Conservation (phyloP, 2,113 vertebrate species). For the Ctenomys sociabilis region DNA sequence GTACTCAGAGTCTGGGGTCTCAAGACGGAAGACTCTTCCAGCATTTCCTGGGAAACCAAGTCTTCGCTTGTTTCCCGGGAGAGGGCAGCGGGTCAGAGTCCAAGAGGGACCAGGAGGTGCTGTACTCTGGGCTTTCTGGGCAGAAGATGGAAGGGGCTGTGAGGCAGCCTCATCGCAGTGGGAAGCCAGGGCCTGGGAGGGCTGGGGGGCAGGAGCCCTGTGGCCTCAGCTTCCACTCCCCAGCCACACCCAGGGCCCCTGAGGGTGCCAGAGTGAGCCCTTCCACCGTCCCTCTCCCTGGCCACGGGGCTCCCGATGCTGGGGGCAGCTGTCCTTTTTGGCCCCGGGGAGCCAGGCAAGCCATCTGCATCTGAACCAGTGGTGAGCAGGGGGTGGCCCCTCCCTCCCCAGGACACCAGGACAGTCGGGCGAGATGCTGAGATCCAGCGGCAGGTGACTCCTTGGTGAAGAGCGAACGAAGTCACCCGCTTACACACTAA, state of each 20-base stretch:
- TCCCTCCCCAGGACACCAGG: background rate
- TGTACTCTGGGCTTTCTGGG: background rate
- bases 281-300: too few species aligned
- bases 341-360: background rate
- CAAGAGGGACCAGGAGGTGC: background rate
- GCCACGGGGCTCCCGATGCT: too few species aligned
- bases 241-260: background rate
- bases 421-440: background rate
- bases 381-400: background rate
- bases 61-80: background rate
- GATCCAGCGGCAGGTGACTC: background rate
- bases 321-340: accelerated
- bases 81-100: background rate
- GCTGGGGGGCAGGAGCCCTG: background rate
- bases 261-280: background rate
- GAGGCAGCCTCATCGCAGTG: too few species aligned
- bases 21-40: background rate
- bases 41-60: background rate
- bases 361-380: background rate
- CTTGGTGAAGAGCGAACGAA: background rate
- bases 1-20: background rate
- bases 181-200: background rate
- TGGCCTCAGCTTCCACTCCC: background rate
- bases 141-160: background rate
- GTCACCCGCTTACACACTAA: background rate